A percentile compares a stretch with the other conserved stretches of the same genome.
Conservation (phyloP, 2,888 invertebrate genomes). For the Ditula angustiorana region DNA sequence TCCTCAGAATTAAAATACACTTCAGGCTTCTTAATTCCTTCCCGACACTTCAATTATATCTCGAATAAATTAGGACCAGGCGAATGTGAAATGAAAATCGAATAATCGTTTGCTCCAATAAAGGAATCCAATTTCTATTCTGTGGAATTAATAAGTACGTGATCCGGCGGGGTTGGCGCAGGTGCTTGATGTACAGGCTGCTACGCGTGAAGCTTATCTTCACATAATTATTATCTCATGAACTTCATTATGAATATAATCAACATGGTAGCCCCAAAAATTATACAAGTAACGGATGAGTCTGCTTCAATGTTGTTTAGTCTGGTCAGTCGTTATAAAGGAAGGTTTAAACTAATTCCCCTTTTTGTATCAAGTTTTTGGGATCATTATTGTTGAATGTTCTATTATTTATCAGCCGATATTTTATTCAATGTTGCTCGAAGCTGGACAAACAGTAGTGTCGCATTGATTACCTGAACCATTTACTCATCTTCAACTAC, state of each 20-base stretch:
- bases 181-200: slow-evolving; percentile 55
- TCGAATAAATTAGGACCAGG: slow-evolving; percentile 69
- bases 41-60: slow-evolving; percentile 64
- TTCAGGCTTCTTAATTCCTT: slow-evolving; percentile 43
- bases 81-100: slow-evolving; percentile 63
- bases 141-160: slow-evolving; percentile 66
- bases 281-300: too few relatives aligned
- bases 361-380: too few relatives aligned
- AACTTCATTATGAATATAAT: neutral
- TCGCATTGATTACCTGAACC: neutral
- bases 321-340: too few relatives aligned
- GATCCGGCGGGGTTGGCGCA: slow-evolving; percentile 53
- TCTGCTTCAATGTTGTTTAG: too few relatives aligned
- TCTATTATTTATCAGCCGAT: too few relatives aligned
- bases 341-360: too few relatives aligned
- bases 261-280: neutral
- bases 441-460: neutral
- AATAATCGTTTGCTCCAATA: slow-evolving; percentile 73
- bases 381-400: too few relatives aligned
- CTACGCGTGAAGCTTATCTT: neutral
- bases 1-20: slow-evolving; percentile 24
- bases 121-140: slow-evolving; percentile 72
- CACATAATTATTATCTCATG: neutral
- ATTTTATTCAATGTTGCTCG: neutral
- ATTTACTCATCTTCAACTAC: too few relatives aligned